Evolutionary conservation across 2,113 vertebrate species (phyloP), one percentile per base, ranked within the genome.

Genomic region (Pica pica): DNA sequence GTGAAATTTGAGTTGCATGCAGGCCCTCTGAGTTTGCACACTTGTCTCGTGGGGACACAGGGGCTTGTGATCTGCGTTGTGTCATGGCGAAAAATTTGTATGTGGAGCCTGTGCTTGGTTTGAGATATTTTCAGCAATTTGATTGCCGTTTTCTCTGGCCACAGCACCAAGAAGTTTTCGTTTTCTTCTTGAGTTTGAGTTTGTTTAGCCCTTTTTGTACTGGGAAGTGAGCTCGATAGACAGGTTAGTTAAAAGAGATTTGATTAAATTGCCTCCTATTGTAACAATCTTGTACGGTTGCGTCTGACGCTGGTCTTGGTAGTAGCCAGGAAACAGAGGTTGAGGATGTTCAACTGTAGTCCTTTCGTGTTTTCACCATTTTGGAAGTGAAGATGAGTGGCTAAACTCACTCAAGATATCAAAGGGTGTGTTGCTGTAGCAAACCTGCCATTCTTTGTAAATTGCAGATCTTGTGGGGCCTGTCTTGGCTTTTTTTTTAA

Each of bases 401-500:
- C 49, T 49, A 17, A 88, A 81, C 28, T n/a, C 41, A 17, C 44
- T 46, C 23, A 15, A 57, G 63, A n/a, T 94, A 61, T 47, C 68
- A 52, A 56, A 79, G 46, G 59, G 33, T 59, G 42, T 78, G 24
- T 17, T 83, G 60, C 56, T 82, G 47, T 57, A 33, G 73, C 53
- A 68, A 90, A 64, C 73, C 30, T 63, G 11, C 79, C 27, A 16
- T 91, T 93, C 87, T 79, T 64, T 65, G 86, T 65, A 73, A 83
- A 71, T 71, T 76, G 90, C 70, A 75, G 69, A 67, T 61, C 46
- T 39, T 73, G 59, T 91, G 94, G 86, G 93, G 83, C 91, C 74
- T 86, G 76, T 73, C 94, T 60, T 83, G 65, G 28, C 35, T 67
- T 55, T 73, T 85, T 78, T 78, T 47, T 68, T 87, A 12, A 74